These are phyloP conservation scores for Ceratina calcarata DNA, from an alignment of 1,140 invertebrate species.

Conservation along the genomic window DNA sequence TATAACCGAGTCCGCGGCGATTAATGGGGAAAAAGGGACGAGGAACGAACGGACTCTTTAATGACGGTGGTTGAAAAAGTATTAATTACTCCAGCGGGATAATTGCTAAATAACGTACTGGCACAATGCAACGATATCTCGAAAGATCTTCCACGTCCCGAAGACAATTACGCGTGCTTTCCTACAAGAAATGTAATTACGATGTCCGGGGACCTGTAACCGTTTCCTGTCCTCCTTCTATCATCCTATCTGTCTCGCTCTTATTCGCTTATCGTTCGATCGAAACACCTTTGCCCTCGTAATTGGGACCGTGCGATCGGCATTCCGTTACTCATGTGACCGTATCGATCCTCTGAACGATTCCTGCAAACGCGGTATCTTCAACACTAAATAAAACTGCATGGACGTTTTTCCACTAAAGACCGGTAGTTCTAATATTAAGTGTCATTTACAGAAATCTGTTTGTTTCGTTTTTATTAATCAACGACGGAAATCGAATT, in stretches of 20 bases:
- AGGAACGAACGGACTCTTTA: not conserved
- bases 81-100: slow-evolving; percentile 9
- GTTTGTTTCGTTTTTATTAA: not conserved
- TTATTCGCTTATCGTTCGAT: slow-evolving; percentile 5
- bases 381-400: not conserved
- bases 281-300: slow-evolving; percentile 14
- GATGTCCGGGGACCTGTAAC: slow-evolving; percentile 8
- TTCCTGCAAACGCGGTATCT: not conserved
- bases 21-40: not conserved
- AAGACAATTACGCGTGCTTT: slow-evolving; percentile 28
- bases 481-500: slow-evolving; percentile 26
- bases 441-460: slow-evolving; percentile 1
- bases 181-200: slow-evolving; percentile 43
- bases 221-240: slow-evolving; percentile 15
- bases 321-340: not conserved
- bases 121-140: slow-evolving; percentile 27
- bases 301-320: slow-evolving; percentile 33
- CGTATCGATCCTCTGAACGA: not conserved
- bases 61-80: slow-evolving; percentile 2
- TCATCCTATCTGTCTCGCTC: not conserved
- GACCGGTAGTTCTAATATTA: too few relatives aligned
- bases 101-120: slow-evolving; percentile 19
- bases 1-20: too few relatives aligned
- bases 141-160: slow-evolving; percentile 22
- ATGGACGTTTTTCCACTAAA: too few relatives aligned